Conservation (phyloP, 2,113 vertebrate genomes). For the Aramus guarauna region DNA sequence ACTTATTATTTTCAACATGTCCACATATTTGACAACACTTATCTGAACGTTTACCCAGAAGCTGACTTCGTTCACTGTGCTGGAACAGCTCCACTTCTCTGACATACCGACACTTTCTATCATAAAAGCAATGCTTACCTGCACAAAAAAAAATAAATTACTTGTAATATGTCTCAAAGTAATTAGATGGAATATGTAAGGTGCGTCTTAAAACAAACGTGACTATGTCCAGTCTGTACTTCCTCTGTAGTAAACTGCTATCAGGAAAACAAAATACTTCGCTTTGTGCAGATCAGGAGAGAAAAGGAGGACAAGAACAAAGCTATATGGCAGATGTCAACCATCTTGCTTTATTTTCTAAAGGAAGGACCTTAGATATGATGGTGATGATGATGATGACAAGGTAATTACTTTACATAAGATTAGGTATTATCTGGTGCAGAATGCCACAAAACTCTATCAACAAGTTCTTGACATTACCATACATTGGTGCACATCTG, state of each 20-base stretch:
- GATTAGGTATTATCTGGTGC: not conserved
- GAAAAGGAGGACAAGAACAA: not conserved
- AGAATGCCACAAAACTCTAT: not conserved
- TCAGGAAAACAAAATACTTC: not conserved
- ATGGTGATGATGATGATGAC: not conserved
- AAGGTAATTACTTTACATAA: not conserved
- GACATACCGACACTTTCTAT: not conserved
- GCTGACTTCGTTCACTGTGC: not conserved
- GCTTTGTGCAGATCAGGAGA: not conserved
- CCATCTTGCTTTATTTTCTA: not conserved
- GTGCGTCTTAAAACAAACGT: not conserved
- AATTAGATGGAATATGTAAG: not conserved
- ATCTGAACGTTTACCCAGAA: not conserved
- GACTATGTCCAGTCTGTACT: not conserved
- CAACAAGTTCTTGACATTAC: not conserved
- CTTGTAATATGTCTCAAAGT: not conserved
- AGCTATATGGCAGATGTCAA: not conserved
- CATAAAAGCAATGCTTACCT: not conserved
- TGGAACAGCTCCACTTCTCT: not conserved
- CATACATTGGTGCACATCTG: not conserved
- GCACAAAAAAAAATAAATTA: not conserved
- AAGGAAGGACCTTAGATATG: not conserved
- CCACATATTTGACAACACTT: not conserved
- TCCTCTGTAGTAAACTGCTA: not conserved
- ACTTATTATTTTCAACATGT: not conserved